Base-by-base conservation (phyloP, 2,113 vertebrate genomes). In the Noturus placidus region DNA sequence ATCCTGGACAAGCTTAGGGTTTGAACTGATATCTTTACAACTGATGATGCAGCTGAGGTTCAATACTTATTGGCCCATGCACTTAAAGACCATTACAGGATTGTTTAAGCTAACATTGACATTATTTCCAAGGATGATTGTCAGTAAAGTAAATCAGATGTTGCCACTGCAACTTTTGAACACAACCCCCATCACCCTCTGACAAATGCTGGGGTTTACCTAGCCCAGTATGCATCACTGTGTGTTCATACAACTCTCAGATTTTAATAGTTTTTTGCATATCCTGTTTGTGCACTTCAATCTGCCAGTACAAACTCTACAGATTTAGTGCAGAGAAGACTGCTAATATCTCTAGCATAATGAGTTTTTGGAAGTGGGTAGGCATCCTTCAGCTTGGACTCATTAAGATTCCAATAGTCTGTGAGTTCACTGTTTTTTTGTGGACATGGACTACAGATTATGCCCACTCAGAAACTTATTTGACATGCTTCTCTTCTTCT, bases 301-400 rank as follows among this genome's bases (percentile, higher is more conserved):
- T 88, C 61, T 59, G 83, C 87, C 65, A 86, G 54, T 59, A 87
- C 87, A 50, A 84, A 72, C 33, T 83, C 42, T 69, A 69, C 1
- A 91, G 63, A 27, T 91, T 84, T 19, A 91, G 11, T 0, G 67
- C 88, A 13, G 69, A 90, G 57, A 89, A 87, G 3, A 86, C 17
- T 27, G 22, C 38, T 54, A 85, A 72, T 14, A 67, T 65, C 6
- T 69, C 85, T 33, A 91, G 22, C 1, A 42, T 69, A 79, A 84
- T 74, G 9, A 86, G 77, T 88, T 35, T 77, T 84, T 3, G 87
- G 76, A 13, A 88, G 81, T 27, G 6, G 84, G 80, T 88, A 82
- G 20, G 84, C 80, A 74, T 90, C 87, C 22, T 88, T 90, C 8
- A 33, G 17, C 20, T 84, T 90, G 50, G 56, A 15, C 20, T 52